Percentiles rank a stretch among this genome's conserved stretches.
These are phyloP conservation scores for Paguma larvata DNA, from an alignment of 2,797 vertebrate genomes.

Conservation along the genomic window DNA sequence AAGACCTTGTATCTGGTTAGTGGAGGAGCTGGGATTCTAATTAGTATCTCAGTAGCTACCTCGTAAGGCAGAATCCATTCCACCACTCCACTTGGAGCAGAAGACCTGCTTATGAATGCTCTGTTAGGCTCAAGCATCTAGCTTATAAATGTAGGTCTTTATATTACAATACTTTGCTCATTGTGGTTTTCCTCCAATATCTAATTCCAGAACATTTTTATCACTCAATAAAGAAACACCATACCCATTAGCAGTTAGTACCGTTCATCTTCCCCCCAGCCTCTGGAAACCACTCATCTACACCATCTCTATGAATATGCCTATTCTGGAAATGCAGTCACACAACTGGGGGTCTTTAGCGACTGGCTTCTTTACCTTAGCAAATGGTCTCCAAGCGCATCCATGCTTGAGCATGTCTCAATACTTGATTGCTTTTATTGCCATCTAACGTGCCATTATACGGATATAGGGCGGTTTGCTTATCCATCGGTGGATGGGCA, in stretches of 20 bases:
- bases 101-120: not conserved
- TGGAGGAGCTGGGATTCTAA: not conserved
- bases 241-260: not conserved
- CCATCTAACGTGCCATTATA: not conserved
- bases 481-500: not conserved
- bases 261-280: not conserved
- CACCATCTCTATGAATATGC: not conserved
- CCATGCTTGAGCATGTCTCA: not conserved
- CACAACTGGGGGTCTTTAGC: not conserved
- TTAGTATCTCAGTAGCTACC: not conserved
- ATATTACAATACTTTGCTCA: not conserved
- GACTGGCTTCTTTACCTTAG: not conserved
- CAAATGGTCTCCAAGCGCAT: not conserved
- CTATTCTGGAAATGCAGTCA: not conserved
- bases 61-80: not conserved
- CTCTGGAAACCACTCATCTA: conserved; percentile 13
- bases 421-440: not conserved
- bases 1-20: not conserved
- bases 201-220: conserved; percentile 38
- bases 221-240: not conserved
- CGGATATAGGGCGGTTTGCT: not conserved
- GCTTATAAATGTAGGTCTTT: not conserved
- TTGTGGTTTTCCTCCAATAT: not conserved
- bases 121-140: not conserved
- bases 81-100: not conserved